phyloP scores from a whole-genome alignment of 37 sponge, comb jelly and placozoan species.

The Tethya wilhelma region DNA sequence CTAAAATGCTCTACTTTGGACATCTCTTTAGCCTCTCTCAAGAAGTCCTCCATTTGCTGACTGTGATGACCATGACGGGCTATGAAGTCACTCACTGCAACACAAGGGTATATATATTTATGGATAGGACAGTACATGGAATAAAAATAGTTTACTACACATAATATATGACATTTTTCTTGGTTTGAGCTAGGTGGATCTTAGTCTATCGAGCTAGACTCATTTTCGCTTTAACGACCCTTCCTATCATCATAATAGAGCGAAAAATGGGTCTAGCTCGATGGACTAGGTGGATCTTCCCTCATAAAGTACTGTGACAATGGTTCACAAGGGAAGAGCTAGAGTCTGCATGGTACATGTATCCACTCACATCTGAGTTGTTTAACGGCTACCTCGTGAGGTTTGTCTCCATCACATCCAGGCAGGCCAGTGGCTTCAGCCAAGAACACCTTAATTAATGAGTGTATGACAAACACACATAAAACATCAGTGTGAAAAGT shows the following conservation, averaged over 20 bases:
- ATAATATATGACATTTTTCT: no score
- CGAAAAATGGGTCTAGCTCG: no score
- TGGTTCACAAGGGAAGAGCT: no score
- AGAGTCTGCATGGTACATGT: no score
- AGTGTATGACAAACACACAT: no score
- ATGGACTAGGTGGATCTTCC: no score
- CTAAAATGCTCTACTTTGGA: constrained; percentile 69
- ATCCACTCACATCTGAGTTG: constrained; percentile 76
- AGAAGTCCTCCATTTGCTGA: constrained; percentile 86
- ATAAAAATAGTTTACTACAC: not conserved
- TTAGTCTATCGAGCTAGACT: no score
- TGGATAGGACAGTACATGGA: constrained; percentile 1
- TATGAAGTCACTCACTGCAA: constrained; percentile 61
- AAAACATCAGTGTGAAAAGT: no score
- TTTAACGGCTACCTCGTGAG: constrained; percentile 71
- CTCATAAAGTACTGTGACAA: no score
- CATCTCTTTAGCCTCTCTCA: constrained; percentile 90
- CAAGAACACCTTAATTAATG: constrained; percentile 55
- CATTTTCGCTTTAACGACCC: no score
- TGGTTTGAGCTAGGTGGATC: no score
- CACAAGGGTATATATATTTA: not conserved
- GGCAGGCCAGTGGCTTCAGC: constrained; percentile 48
- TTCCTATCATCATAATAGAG: no score
- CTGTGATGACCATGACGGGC: constrained; percentile 71
- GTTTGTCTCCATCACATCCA: constrained; percentile 27